phyloP scores from a whole-genome alignment of 2,113 vertebrate species.

The Rhadina sibilatrix region DNA sequence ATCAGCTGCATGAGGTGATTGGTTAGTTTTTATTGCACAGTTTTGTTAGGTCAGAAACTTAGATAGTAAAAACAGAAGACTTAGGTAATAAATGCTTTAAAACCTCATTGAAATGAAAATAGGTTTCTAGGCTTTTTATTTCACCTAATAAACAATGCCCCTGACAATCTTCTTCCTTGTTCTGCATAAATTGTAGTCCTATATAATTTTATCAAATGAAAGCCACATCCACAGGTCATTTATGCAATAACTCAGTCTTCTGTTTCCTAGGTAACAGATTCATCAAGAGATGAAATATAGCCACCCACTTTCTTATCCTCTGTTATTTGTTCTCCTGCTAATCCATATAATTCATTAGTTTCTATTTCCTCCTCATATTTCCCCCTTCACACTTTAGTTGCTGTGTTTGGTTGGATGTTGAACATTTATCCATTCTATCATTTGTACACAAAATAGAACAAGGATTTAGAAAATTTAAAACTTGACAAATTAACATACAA shows the following conservation, averaged over 20 bases:
- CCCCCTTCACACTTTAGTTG: neutral
- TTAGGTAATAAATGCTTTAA: constrained; percentile 26
- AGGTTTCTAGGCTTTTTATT: constrained; percentile 47
- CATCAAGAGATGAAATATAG: constrained; percentile 58
- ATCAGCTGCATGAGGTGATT: neutral
- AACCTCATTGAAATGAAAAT: constrained; percentile 43
- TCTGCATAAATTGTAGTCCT: constrained; percentile 52
- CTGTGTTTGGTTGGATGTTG: neutral
- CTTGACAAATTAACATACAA: neutral
- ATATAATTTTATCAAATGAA: constrained; percentile 71
- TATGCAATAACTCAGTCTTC: constrained; percentile 52
- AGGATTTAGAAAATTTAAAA: neutral
- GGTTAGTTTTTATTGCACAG: neutral
- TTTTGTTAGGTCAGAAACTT: constrained; percentile 5
- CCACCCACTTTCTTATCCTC: constrained; percentile 55
- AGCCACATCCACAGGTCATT: constrained; percentile 66
- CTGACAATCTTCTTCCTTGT: constrained; percentile 55
- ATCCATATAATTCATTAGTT: constrained; percentile 54
- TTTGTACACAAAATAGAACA: constrained; percentile 10
- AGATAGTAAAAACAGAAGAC: neutral
- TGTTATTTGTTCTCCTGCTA: constrained; percentile 59
- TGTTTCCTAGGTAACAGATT: constrained; percentile 76
- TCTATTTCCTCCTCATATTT: neutral
- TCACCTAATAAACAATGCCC: constrained; percentile 49
- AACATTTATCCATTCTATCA: constrained; percentile 28